Evolutionary conservation across 1,140 invertebrate genomes (phyloP).

Genomic region (Cydia splendana): DNA sequence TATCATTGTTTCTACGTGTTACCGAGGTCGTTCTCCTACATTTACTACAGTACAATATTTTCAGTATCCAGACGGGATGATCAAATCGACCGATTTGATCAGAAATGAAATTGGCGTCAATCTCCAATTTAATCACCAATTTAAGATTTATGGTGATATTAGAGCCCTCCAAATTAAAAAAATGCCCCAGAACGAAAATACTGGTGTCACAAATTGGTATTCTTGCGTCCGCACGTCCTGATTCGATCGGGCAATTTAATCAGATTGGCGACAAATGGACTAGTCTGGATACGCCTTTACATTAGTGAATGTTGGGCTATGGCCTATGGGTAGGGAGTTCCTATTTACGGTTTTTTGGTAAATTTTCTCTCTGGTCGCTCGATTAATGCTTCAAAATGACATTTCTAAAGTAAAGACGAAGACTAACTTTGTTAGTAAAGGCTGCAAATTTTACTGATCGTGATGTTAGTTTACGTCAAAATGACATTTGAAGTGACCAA

Average conservation of each 20-base stretch:
- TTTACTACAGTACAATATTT: background rate
- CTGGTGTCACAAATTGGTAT: too few relatives aligned
- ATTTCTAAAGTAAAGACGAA: background rate
- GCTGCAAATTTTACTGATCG: background rate
- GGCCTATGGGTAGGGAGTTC: slow-evolving; percentile 31
- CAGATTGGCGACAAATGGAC: too few relatives aligned
- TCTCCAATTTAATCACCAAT: too few relatives aligned
- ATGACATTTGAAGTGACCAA: slow-evolving; percentile 6
- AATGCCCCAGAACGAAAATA: too few relatives aligned
- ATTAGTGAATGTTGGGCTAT: background rate
- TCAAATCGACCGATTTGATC: too few relatives aligned
- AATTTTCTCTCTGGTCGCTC: background rate
- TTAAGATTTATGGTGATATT: too few relatives aligned
- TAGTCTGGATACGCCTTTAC: background rate
- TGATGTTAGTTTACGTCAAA: slow-evolving; percentile 1
- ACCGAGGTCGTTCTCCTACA: slow-evolving; percentile 7
- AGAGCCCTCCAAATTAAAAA: too few relatives aligned
- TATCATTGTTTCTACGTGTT: slow-evolving; percentile 34
- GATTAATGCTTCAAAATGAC: background rate
- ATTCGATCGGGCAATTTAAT: too few relatives aligned
- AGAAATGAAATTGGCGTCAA: too few relatives aligned
- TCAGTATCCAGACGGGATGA: background rate
- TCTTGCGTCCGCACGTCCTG: too few relatives aligned
- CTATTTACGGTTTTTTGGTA: slow-evolving; percentile 31
- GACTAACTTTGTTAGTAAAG: background rate